Evolutionary conservation across 1,140 invertebrate species (phyloP).

Genomic region (Tetragonula clypearis): DNA sequence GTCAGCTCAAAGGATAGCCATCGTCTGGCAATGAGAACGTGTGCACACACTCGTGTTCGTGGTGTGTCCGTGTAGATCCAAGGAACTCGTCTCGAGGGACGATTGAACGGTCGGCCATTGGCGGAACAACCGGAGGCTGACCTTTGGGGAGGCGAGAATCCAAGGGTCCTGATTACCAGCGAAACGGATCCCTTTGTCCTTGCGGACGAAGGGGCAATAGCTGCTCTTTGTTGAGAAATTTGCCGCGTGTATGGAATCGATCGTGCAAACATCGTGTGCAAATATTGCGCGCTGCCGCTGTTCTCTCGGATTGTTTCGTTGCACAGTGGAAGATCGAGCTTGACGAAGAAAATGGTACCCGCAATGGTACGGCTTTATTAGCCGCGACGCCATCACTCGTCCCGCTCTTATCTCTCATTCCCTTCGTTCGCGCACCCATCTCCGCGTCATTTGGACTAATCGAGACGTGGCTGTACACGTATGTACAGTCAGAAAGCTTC

Average conservation of each 20-base stretch:
- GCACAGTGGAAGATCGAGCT: not conserved
- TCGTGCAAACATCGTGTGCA: constrained; percentile 1
- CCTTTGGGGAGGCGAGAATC: constrained; percentile 50
- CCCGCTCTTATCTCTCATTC: constrained; percentile 18
- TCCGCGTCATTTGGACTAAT: not conserved
- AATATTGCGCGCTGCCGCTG: not conserved
- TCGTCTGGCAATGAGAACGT: not conserved
- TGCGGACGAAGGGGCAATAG: not conserved
- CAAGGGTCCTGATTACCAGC: constrained; percentile 46
- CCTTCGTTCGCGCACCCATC: not conserved
- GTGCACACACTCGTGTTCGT: not conserved
- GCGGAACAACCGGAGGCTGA: constrained; percentile 55
- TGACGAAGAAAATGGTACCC: constrained; percentile 1
- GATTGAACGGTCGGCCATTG: constrained; percentile 56
- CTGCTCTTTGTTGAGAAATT: constrained; percentile 15
- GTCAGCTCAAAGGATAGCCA: constrained; percentile 26
- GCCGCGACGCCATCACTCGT: not conserved
- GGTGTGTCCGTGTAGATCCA: not conserved
- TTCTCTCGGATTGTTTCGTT: not conserved
- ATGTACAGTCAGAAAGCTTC: not conserved
- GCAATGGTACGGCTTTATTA: not conserved
- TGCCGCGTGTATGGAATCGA: constrained; percentile 32
- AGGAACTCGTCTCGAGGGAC: constrained; percentile 49
- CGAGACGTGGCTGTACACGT: not conserved
- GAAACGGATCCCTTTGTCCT: constrained; percentile 47